Percentiles rank a stretch among this genome's conserved stretches.
Conservation (phyloP, 2,113 vertebrate genomes). For the Turnix velox region DNA sequence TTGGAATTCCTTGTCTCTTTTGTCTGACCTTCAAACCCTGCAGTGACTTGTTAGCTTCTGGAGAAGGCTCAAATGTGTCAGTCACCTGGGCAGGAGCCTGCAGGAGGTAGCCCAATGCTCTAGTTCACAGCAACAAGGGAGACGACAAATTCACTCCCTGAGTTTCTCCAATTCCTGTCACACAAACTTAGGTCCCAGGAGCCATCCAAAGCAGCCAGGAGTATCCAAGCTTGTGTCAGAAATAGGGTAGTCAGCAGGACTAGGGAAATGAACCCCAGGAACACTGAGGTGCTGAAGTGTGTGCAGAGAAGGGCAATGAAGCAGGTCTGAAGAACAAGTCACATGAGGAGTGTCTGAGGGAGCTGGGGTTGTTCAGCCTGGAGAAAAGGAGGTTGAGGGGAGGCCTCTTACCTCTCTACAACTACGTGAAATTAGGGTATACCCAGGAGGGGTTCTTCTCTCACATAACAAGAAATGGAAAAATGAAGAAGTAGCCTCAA, state of each 20-base stretch:
- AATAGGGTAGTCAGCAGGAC: background rate
- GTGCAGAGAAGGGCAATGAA: background rate
- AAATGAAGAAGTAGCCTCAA: background rate
- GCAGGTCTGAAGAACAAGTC: background rate
- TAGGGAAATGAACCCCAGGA: background rate
- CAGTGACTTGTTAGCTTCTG: accelerated
- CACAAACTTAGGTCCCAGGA: background rate
- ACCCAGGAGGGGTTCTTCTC: background rate
- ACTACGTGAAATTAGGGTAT: background rate
- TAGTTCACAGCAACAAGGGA: background rate
- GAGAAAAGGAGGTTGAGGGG: background rate
- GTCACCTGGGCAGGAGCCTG: background rate
- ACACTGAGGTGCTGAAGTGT: background rate
- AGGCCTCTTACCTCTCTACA: background rate
- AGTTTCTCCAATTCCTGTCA: background rate
- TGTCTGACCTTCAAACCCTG: background rate
- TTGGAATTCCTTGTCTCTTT: background rate
- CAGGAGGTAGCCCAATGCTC: background rate
- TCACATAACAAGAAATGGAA: background rate
- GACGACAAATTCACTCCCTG: background rate
- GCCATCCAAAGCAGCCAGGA: background rate
- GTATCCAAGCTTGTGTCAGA: background rate
- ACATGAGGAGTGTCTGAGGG: background rate
- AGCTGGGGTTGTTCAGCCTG: background rate
- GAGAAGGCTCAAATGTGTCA: background rate